Evolutionary conservation across 2,113 vertebrate species (phyloP).

Genomic region (Scatophagus argus): DNA sequence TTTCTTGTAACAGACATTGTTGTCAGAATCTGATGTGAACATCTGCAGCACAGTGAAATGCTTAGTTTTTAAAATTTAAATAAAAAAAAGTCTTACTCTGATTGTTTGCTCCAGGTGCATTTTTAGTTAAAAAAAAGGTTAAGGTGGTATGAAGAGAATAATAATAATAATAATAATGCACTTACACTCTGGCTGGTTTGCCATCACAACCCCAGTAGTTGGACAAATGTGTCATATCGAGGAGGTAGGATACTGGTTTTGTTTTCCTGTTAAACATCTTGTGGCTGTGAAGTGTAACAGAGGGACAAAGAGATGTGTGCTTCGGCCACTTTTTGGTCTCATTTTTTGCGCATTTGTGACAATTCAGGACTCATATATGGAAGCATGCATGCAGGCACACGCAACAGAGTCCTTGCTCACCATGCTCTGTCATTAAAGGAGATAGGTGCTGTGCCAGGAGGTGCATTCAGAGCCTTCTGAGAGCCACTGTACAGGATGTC

Average conservation of each 20-base stretch:
- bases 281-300: constrained; percentile 77
- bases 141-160: background rate
- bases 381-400: background rate
- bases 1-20: background rate
- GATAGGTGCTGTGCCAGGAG: constrained; percentile 92
- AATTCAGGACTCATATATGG: background rate
- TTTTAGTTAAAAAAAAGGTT: background rate
- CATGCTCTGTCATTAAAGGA: constrained; percentile 94
- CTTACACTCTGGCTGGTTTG: constrained; percentile 87
- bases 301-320: background rate
- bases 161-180: background rate
- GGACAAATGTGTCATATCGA: constrained; percentile 89
- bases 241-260: constrained; percentile 89
- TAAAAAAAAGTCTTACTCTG: background rate
- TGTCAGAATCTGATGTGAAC: too few species aligned
- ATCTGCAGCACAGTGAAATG: background rate
- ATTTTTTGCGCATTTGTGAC: background rate
- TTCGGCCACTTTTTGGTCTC: background rate
- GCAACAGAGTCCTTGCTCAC: constrained; percentile 77
- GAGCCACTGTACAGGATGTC: constrained; percentile 93
- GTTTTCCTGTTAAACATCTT: constrained; percentile 93
- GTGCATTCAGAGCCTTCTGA: constrained; percentile 93
- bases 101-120: background rate
- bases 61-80: background rate
- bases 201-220: constrained; percentile 93